phyloP scores from a whole-genome alignment of 2,797 vertebrate genomes.

The Lithobates sylvaticus region DNA sequence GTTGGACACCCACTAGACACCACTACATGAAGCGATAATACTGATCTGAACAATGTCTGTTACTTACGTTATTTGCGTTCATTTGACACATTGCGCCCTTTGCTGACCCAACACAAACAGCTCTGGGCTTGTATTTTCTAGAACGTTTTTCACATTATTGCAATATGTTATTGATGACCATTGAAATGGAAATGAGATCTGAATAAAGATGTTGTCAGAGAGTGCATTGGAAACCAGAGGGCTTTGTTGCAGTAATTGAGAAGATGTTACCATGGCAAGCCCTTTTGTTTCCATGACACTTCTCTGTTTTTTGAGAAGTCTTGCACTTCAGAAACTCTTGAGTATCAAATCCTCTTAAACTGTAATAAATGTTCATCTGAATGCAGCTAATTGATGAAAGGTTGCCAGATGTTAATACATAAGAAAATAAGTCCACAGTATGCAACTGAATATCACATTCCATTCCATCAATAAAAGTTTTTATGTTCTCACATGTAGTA shows the following conservation, averaged over 20 bases:
- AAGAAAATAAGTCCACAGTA: no score
- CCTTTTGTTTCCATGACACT: slow-evolving; percentile 82
- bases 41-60: slow-evolving; percentile 2
- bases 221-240: slow-evolving; percentile 68
- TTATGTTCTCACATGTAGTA: no score
- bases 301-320: slow-evolving; percentile 66
- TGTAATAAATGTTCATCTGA: not conserved
- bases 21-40: not conserved
- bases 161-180: slow-evolving; percentile 67
- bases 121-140: slow-evolving; percentile 66
- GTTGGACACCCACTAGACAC: not conserved
- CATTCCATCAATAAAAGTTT: no score
- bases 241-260: slow-evolving; percentile 67
- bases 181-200: slow-evolving; percentile 69
- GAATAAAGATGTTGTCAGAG: slow-evolving; percentile 70
- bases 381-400: not conserved
- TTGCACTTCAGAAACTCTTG: slow-evolving; percentile 22
- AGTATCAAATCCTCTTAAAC: slow-evolving; percentile 13
- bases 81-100: not conserved
- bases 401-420: no score
- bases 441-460: no score
- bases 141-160: slow-evolving; percentile 64
- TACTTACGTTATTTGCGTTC: not conserved
- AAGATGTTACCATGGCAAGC: slow-evolving; percentile 80
- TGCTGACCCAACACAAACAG: slow-evolving; percentile 60